Evolutionary conservation across 2,888 invertebrate species (phyloP), one percentile per base, ranked within the genome.

Genomic region (Crossocerus cetratus): DNA sequence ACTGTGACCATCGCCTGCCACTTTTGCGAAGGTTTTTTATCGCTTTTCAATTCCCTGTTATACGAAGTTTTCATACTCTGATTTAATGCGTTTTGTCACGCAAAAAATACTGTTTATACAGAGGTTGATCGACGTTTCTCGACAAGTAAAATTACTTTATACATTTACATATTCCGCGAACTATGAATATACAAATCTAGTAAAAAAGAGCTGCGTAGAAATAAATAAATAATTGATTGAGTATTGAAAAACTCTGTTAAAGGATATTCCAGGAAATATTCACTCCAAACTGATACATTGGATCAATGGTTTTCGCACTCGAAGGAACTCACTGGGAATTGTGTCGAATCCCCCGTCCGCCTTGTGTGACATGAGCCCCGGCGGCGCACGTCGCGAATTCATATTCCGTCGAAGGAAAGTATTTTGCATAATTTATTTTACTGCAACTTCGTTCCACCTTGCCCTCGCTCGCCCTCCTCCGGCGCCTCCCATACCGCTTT

Each of bases 341-440:
- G 32, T 32, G 32, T 32, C 32, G 32, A 32, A 32, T 32, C 11
- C 8, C 5, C 11, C 1, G 23, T 77, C 78, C 67, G 80, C 84
- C 69, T 81, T 83, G 82, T 82, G 84, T 84, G 80, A 83, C 85
- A 62, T 76, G 69, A 73, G 23, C 5, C 8, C 32, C 0, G 1
- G 23, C 23, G 23, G 76, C 76, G 65, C 61, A 45, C 71, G 66
- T 45, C 78, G 70, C 81, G 81, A 86, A 87, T 86, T 86, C 82
- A 87, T 87, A 87, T 87, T 86, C 84, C 80, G 69, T 80, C 81
- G 83, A 82, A 86, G 85, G 78, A 86, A 87, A 86, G 83, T 87
- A 86, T 86, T 87, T 87, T 87, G 83, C 86, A 87, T 87, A 87
- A 86, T 86, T 87, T 86, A 86, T 86, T 87, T 87, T 84, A 82